Percentiles rank a stretch among this genome's conserved stretches.
Evolutionary conservation across 2,113 vertebrate species (phyloP).

Genomic region (Corvus hawaiiensis): DNA sequence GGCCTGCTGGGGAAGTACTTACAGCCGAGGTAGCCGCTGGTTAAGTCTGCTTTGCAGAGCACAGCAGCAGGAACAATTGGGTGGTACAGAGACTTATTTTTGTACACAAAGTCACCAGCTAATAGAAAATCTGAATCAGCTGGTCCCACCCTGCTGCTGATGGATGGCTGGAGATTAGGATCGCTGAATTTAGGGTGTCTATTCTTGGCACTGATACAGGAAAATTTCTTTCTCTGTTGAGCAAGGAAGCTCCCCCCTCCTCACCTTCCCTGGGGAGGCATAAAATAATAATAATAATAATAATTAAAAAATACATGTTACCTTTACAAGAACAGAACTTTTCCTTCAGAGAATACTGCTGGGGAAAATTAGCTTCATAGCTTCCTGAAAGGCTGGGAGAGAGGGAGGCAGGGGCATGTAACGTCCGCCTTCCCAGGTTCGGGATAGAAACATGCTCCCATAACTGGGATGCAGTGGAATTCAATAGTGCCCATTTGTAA

Average conservation of each 20-base stretch:
- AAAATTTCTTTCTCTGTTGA: constrained; percentile 44
- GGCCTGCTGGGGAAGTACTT: background rate
- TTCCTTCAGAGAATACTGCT: background rate
- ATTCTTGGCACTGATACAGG: constrained; percentile 41
- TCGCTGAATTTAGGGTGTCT: constrained; percentile 58
- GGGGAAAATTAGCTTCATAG: background rate
- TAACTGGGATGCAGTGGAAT: background rate
- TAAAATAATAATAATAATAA: background rate
- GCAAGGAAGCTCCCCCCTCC: constrained; percentile 20
- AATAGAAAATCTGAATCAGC: constrained; percentile 62
- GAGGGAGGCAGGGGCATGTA: background rate
- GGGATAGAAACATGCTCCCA: background rate
- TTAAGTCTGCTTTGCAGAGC: background rate
- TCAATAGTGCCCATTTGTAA: background rate
- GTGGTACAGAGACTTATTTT: constrained; percentile 50
- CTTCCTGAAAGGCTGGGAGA: background rate
- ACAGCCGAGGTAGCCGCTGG: background rate
- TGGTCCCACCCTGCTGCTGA: constrained; percentile 51
- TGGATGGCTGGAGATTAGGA: constrained; percentile 62
- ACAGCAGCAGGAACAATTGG: constrained; percentile 22
- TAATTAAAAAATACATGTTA: constrained; percentile 18
- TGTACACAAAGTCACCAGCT: constrained; percentile 42
- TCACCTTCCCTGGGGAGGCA: constrained; percentile 16
- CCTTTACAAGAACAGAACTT: background rate
- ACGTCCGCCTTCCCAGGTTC: fast-evolving